phyloP scores from a whole-genome alignment of 2,113 vertebrate genomes.

The Sebastes schlegelii region DNA sequence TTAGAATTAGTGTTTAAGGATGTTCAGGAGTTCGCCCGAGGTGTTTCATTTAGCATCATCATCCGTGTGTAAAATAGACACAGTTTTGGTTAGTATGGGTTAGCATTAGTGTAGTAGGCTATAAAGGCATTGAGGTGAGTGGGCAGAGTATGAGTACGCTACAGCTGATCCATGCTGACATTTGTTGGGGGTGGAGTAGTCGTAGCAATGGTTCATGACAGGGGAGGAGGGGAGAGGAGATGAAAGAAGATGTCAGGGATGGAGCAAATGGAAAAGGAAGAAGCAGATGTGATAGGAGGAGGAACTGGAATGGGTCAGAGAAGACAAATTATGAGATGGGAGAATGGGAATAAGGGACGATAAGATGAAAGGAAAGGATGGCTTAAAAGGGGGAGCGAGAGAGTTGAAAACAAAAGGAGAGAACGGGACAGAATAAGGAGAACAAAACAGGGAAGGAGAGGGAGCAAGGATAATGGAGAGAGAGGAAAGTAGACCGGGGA shows the following conservation, averaged over 20 bases:
- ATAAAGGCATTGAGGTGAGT: conserved; percentile 41
- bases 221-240: conserved; percentile 32
- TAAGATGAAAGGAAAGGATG: conserved; percentile 51
- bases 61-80: conserved; percentile 42
- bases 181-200: conserved; percentile 38
- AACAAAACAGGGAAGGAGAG: conserved; percentile 24
- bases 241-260: conserved; percentile 21
- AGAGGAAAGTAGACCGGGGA: conserved; percentile 29
- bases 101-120: neutral
- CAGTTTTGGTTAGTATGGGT: conserved; percentile 18
- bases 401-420: conserved; percentile 40
- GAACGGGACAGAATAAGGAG: conserved; percentile 10
- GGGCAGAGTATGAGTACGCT: conserved; percentile 9
- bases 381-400: conserved; percentile 39
- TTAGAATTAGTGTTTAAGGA: conserved; percentile 40
- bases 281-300: conserved; percentile 26
- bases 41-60: conserved; percentile 55
- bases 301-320: conserved; percentile 26
- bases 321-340: conserved; percentile 35
- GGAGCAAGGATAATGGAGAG: conserved; percentile 28
- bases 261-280: conserved; percentile 2
- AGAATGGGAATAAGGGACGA: conserved; percentile 43
- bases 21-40: conserved; percentile 21
- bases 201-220: conserved; percentile 19
- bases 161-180: conserved; percentile 41